Evolutionary conservation across 2,888 invertebrate genomes (phyloP).

Genomic region (Nomada ruficornis): DNA sequence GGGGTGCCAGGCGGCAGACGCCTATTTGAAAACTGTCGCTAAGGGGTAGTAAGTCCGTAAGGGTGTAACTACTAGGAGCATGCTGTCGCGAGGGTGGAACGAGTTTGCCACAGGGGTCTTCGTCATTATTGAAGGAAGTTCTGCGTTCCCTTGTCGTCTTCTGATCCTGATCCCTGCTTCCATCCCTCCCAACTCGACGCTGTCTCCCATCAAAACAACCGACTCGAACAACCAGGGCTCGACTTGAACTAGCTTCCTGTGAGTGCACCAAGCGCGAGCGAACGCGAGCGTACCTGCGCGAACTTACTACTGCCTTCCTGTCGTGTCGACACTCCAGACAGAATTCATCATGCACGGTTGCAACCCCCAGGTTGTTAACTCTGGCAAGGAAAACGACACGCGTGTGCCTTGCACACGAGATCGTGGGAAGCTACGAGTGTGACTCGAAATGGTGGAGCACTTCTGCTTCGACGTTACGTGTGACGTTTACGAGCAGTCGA

Average conservation of each 20-base stretch:
- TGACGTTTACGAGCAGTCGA: not conserved
- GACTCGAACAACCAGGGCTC: conserved; percentile 48
- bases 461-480: conserved; percentile 26
- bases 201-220: conserved; percentile 64
- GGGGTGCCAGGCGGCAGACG: conserved; percentile 67
- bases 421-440: conserved; percentile 7
- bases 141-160: conserved; percentile 64
- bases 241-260: conserved; percentile 43
- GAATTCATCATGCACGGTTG: conserved; percentile 69
- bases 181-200: conserved; percentile 39
- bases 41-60: conserved; percentile 77
- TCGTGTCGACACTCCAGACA: conserved; percentile 69
- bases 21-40: conserved; percentile 76
- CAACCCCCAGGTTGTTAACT: conserved; percentile 67
- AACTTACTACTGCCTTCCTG: conserved; percentile 68
- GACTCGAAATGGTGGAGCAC: not conserved
- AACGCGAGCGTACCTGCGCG: conserved; percentile 50
- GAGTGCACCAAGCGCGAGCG: conserved; percentile 27
- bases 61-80: conserved; percentile 75
- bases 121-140: conserved; percentile 78
- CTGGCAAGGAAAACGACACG: conserved; percentile 39
- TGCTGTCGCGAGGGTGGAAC: conserved; percentile 68
- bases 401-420: conserved; percentile 17
- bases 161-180: conserved; percentile 67
- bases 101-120: conserved; percentile 67